Conservation (phyloP, 2,113 vertebrate genomes). For the Nothocercus julius region DNA sequence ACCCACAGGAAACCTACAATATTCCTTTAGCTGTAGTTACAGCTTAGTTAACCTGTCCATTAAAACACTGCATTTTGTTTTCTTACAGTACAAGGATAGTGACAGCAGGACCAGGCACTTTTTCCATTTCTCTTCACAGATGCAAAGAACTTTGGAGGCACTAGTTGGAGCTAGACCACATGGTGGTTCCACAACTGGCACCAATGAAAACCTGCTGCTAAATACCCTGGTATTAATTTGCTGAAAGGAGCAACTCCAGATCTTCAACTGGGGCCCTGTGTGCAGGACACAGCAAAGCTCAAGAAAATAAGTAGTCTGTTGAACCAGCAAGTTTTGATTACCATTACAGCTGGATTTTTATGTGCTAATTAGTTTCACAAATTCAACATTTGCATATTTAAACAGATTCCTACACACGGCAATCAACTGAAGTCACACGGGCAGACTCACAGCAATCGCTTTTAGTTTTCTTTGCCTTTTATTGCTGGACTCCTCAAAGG, state of each 20-base stretch:
- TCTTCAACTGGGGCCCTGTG: slow-evolving; percentile 11
- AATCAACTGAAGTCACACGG: slow-evolving; percentile 12
- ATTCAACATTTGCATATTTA: slow-evolving; percentile 12
- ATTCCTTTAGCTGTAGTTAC: slow-evolving; percentile 54
- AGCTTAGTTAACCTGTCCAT: slow-evolving; percentile 12
- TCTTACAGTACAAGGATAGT: background rate
- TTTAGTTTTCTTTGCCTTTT: background rate
- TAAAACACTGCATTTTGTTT: slow-evolving; percentile 25
- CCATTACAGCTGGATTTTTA: slow-evolving; percentile 41
- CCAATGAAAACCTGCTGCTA: background rate
- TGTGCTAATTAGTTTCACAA: slow-evolving; percentile 43
- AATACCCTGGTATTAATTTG: slow-evolving; percentile 15
- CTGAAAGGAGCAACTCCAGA: background rate
- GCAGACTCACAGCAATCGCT: background rate
- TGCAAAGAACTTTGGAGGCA: background rate
- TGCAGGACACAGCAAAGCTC: slow-evolving; percentile 9
- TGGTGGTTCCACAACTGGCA: slow-evolving; percentile 36
- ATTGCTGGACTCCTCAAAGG: background rate
- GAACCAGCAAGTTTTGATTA: slow-evolving; percentile 37
- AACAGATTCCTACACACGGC: background rate
- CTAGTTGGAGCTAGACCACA: slow-evolving; percentile 19
- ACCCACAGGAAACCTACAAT: background rate
- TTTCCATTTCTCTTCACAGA: background rate
- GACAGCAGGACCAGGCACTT: background rate
- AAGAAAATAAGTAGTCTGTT: background rate